Evolutionary conservation across 1,140 invertebrate genomes (phyloP), one percentile per base, ranked within the genome.

Genomic region (Arctopsyche grandis): DNA sequence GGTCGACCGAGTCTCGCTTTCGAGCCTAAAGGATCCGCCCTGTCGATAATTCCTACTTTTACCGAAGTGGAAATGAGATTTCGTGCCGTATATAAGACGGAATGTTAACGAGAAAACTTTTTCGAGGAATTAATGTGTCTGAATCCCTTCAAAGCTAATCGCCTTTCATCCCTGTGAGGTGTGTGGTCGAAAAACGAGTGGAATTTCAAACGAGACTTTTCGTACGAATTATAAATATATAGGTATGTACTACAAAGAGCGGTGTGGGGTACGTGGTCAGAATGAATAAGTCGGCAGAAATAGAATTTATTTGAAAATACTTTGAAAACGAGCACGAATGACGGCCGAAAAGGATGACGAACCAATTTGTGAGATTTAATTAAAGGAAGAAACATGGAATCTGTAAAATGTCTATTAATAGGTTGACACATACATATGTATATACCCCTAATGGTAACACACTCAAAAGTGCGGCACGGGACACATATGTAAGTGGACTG

Each of bases 151-250:
- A 10, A 1, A 14, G 21, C 22, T 26, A 66, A 66, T 66, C 26
- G 21, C 22, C 63, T 66, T 38, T 66, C 24, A n/a, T 19, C 22
- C 24, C 63, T 26, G 26, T 29, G 24, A 26, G 24, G 9, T 29
- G 19, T 29, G 9, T 19, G 9, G 63, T 0, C 4, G 63, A 66
- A 66, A 66, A 26, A 26, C 24, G 63, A 66, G 63, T 14, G 1
- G 63, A 66, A 66, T 66, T 66, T 26, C 63, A 26, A 52, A 66
- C 26, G 14, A 66, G 21, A 66, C 3, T 26, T 66, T 26, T 52
- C 1, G 10, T 14, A 14, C 10, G 10, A 52, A 14, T 14, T 52
- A 52, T 12, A 52, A 14, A 52, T 5, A 12, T 52, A 12, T 52
- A 52, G 10, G 7, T 63, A 63, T 19, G 58, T 22, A 63, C 58